These are phyloP conservation scores for Eupithecia centaureata DNA, from an alignment of 2,888 invertebrate species.

Conservation along the genomic window DNA sequence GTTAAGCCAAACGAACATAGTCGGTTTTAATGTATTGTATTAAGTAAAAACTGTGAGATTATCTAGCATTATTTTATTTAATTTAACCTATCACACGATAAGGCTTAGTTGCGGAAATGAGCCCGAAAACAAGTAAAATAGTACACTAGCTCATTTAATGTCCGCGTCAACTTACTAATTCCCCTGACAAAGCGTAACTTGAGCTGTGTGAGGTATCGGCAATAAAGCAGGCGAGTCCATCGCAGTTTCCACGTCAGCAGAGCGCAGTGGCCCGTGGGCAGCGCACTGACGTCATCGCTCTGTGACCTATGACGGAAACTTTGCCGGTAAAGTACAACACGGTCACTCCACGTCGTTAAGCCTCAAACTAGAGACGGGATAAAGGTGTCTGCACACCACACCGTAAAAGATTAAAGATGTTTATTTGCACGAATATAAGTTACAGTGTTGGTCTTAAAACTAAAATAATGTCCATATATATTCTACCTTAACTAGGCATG, in stretches of 20 bases:
- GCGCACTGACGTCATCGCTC: conserved; percentile 27
- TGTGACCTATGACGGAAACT: conserved; percentile 14
- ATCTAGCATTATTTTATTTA: no score
- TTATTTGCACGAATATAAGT: no score
- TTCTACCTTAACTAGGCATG: no score
- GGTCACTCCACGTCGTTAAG: not conserved
- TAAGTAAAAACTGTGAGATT: no score
- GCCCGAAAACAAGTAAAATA: not conserved
- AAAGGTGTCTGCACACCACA: no score
- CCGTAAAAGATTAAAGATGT: no score
- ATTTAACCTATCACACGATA: not conserved
- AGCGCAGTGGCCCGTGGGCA: conserved; percentile 30
- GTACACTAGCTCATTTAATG: not conserved
- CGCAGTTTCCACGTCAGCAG: conserved; percentile 24
- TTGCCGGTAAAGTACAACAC: not conserved
- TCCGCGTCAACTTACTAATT: not conserved
- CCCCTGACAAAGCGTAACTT: not conserved
- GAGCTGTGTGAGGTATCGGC: not conserved
- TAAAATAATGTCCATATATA: no score
- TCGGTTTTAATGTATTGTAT: not conserved
- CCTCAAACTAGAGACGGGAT: not conserved
- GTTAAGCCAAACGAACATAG: not conserved
- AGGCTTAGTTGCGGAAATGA: not conserved
- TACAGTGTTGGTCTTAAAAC: no score
- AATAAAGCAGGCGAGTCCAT: conserved; percentile 20